Percentiles rank a stretch among this genome's conserved stretches.
phyloP scores from a whole-genome alignment of 2,888 invertebrate genomes.

The Bursaphelenchus okinawaensis region DNA sequence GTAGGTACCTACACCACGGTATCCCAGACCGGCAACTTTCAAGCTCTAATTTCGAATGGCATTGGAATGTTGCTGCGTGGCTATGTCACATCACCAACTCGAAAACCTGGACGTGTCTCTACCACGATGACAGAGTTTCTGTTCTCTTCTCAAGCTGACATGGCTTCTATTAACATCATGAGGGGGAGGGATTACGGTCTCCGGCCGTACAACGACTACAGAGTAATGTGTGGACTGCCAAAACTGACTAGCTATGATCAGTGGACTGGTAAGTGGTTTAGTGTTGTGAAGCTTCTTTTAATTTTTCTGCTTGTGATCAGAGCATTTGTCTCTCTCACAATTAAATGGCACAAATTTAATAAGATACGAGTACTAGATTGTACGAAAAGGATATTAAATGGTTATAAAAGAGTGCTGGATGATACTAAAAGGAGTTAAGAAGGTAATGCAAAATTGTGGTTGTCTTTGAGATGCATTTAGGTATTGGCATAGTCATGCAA shows the following conservation, averaged over 20 bases:
- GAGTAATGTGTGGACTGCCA: conserved; percentile 77
- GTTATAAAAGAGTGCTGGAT: too few species aligned
- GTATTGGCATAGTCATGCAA: too few species aligned
- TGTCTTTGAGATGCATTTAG: too few species aligned
- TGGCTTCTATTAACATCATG: conserved; percentile 83
- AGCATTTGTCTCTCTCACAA: too few species aligned
- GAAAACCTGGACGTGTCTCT: not conserved
- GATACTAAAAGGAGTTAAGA: too few species aligned
- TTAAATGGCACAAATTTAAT: too few species aligned
- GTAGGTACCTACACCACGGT: conserved; percentile 16
- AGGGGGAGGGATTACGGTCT: conserved; percentile 86
- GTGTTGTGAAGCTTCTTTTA: too few species aligned
- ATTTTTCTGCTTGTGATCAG: too few species aligned
- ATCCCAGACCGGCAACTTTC: not conserved
- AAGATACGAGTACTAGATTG: too few species aligned
- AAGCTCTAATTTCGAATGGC: not conserved
- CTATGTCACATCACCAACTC: not conserved
- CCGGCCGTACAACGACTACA: conserved; percentile 76
- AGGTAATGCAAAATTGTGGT: too few species aligned
- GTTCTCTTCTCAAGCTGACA: conserved; percentile 75
- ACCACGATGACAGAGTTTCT: not conserved
- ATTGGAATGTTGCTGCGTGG: not conserved
- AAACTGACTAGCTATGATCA: conserved; percentile 69
- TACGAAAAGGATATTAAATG: too few species aligned
- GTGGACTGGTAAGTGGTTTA: conserved; percentile 63